Conservation (phyloP, 35 echinoderm and acorn worm species). For the Ophioderma brevispina region DNA sequence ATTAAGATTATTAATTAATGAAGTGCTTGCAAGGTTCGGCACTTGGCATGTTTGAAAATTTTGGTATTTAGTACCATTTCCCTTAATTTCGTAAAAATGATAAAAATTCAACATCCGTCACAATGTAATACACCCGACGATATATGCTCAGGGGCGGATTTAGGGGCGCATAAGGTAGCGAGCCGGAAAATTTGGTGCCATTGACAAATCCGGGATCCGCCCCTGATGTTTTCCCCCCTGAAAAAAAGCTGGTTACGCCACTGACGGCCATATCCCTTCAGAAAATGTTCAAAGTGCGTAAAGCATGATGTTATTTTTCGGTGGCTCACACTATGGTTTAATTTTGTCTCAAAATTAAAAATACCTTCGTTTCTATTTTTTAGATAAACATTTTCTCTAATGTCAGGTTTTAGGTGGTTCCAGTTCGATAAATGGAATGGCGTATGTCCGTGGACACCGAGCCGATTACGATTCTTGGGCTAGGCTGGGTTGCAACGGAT, state of each 20-base stretch:
- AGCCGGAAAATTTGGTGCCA: no score
- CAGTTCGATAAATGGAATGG: neutral
- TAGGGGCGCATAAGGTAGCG: no score
- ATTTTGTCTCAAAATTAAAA: no score
- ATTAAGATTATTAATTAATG: no score
- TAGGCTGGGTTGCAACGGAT: neutral
- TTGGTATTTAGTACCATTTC: no score
- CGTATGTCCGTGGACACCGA: neutral
- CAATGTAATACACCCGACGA: no score
- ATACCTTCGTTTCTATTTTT: neutral
- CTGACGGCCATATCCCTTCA: neutral
- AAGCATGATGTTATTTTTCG: neutral
- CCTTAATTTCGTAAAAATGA: no score
- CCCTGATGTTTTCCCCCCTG: neutral
- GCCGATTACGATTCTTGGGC: neutral
- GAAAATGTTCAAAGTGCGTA: neutral
- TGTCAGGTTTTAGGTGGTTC: neutral
- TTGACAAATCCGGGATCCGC: neutral
- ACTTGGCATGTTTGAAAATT: no score
- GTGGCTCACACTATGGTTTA: no score
- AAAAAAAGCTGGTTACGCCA: neutral
- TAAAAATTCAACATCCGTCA: no score
- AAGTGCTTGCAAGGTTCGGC: no score
- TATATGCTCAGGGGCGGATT: no score
- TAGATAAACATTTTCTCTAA: neutral